These are phyloP conservation scores for Vannuccia rotundouncinata DNA, from an alignment of 2,888 invertebrate genomes.

Conservation along the genomic window DNA sequence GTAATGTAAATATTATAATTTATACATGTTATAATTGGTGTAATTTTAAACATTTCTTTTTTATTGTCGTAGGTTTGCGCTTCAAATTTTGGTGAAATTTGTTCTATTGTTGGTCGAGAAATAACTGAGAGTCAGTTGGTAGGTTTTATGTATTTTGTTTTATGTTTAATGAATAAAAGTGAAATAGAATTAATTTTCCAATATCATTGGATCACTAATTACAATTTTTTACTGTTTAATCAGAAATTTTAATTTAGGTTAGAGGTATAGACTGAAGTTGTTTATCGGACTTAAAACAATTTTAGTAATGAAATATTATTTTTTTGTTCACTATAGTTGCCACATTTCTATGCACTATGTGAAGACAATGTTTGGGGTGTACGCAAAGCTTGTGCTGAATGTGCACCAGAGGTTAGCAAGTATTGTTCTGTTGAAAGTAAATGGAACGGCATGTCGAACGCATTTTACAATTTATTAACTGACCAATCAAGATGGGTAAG, in stretches of 20 bases:
- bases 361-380: constrained; percentile 17
- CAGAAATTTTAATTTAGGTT: no score
- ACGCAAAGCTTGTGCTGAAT: not conserved
- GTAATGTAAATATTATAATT: no score
- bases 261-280: no score
- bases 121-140: not conserved
- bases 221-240: no score
- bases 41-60: no score
- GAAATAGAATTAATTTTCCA: no score
- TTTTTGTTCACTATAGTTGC: not conserved
- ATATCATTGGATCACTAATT: no score
- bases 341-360: not conserved
- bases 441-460: constrained; percentile 3
- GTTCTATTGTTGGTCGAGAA: not conserved
- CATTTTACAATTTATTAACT: not conserved
- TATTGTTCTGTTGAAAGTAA: not conserved
- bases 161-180: no score
- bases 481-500: constrained; percentile 22
- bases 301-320: no score
- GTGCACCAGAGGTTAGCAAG: not conserved
- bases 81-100: not conserved
- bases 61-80: not conserved
- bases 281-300: no score
- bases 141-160: no score
- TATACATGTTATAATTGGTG: no score